phyloP scores from a whole-genome alignment of 2,888 invertebrate genomes.

The Ellobium chinense region DNA sequence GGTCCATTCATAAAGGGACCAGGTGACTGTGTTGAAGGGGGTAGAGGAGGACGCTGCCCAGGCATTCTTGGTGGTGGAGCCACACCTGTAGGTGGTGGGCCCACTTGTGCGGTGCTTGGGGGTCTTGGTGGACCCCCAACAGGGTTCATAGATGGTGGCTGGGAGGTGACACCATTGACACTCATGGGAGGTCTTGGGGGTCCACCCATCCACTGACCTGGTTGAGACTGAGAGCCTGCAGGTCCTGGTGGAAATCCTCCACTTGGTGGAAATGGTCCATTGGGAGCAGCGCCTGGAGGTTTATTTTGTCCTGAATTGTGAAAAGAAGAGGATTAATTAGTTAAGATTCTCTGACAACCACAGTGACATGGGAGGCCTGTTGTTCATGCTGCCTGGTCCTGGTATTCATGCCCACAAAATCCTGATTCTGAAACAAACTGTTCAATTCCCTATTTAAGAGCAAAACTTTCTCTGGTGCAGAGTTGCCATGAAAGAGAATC shows the following conservation, averaged over 20 bases:
- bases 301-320: conserved; percentile 18
- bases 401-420: no score
- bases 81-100: conserved; percentile 1
- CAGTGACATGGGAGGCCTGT: conserved; percentile 24
- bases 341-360: no score
- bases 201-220: conserved; percentile 2
- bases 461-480: no score
- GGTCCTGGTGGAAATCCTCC: conserved; percentile 19
- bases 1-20: conserved; percentile 33
- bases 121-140: conserved; percentile 21
- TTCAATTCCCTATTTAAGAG: no score
- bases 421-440: no score
- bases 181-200: conserved; percentile 12
- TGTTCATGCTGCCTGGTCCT: conserved; percentile 31
- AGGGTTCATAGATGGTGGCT: conserved; percentile 17
- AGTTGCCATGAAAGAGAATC: no score
- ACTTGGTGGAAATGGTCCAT: conserved; percentile 33
- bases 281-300: conserved; percentile 32
- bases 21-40: background rate
- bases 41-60: conserved; percentile 12
- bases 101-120: background rate
- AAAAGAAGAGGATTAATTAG: no score
- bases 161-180: conserved; percentile 45
- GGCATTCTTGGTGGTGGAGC: conserved; percentile 14
- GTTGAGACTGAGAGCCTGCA: conserved; percentile 4